Evolutionary conservation across 2,113 vertebrate species (phyloP).

Genomic region (Neomonachus schauinslandi): DNA sequence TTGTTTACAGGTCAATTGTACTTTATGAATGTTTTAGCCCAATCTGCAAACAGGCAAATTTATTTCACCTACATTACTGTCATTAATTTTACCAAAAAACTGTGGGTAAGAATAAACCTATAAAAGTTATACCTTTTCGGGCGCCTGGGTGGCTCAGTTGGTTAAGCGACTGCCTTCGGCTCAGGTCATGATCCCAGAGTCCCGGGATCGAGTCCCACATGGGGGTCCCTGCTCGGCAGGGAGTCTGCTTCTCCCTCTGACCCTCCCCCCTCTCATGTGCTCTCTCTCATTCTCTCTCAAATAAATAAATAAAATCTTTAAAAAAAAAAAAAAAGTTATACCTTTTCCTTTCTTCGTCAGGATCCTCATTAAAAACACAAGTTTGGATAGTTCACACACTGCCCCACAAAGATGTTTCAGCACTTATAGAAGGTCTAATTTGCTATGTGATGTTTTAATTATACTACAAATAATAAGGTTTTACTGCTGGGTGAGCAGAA

Average conservation of each 20-base stretch:
- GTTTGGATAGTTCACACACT: background rate
- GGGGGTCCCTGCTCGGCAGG: too few relatives aligned
- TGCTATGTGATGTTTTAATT: background rate
- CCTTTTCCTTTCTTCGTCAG: background rate
- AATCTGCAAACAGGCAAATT: background rate
- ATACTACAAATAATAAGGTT: background rate
- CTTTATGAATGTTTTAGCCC: background rate
- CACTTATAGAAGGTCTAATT: background rate
- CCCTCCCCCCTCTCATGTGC: too few relatives aligned
- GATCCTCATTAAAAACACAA: background rate
- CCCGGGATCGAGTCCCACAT: too few relatives aligned
- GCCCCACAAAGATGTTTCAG: background rate
- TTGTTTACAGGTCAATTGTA: background rate
- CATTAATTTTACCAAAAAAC: conserved; percentile 26
- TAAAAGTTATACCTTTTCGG: background rate
- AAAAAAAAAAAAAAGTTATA: background rate
- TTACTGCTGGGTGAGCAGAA: background rate
- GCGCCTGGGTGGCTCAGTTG: too few relatives aligned
- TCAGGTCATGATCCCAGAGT: too few relatives aligned
- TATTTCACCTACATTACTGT: background rate
- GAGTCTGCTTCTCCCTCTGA: too few relatives aligned
- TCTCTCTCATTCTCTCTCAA: too few relatives aligned
- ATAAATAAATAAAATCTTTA: too few relatives aligned
- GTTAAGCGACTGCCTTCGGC: too few relatives aligned
- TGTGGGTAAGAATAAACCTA: background rate